phyloP scores from a whole-genome alignment of 2,797 vertebrate genomes.

The Discoglossus pictus region DNA sequence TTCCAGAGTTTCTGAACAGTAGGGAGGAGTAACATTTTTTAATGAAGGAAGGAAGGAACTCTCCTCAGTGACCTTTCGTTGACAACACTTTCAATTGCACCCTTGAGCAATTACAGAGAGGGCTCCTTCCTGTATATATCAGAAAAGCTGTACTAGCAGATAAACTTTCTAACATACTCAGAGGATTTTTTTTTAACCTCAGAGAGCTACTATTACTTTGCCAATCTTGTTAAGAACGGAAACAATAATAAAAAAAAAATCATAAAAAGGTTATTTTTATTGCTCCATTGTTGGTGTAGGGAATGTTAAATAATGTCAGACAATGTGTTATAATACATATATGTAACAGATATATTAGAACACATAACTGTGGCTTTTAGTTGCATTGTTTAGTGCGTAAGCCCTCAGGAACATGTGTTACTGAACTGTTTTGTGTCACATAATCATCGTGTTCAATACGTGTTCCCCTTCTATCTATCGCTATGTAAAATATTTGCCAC shows the following conservation, averaged over 20 bases:
- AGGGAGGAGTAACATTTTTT: conserved; percentile 34
- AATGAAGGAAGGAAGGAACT: conserved; percentile 42
- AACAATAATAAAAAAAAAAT: conserved; percentile 36
- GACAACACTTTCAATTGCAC: conserved; percentile 43
- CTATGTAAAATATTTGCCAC: no score
- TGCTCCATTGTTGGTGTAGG: conserved; percentile 29
- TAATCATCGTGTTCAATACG: no score
- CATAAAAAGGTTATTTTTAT: conserved; percentile 21
- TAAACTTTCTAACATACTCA: conserved; percentile 19
- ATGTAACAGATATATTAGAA: conserved; percentile 7
- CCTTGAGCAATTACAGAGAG: conserved; percentile 23
- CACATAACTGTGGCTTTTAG: background rate
- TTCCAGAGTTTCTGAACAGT: conserved; percentile 16
- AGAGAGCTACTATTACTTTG: conserved; percentile 6
- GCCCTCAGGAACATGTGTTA: no score
- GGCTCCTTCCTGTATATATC: conserved; percentile 29
- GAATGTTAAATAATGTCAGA: conserved; percentile 43
- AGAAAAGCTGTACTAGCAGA: conserved; percentile 18
- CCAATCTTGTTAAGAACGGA: conserved; percentile 30
- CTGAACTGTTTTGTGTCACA: no score
- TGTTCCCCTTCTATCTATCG: no score
- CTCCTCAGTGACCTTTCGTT: conserved; percentile 29
- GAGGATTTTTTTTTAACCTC: background rate
- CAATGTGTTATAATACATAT: no score
- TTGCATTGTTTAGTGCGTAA: no score